These are phyloP conservation scores for Drosophila ambigua DNA, from an alignment of 1,140 invertebrate species.

Conservation along the genomic window DNA sequence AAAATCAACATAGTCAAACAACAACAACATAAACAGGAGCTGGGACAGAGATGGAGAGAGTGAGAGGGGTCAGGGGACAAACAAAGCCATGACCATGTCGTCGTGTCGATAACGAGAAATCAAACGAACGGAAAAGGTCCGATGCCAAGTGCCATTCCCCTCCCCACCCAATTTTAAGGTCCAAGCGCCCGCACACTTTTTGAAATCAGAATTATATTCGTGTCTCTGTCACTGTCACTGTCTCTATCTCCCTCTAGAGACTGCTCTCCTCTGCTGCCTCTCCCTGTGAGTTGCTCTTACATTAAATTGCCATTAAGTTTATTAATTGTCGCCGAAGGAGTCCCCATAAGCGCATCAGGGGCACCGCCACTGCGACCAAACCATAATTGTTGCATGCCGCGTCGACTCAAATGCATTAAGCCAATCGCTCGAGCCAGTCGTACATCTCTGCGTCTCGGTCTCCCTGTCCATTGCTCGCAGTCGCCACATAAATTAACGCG, in stretches of 20 bases:
- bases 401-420: conserved; percentile 69
- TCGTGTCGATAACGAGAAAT: conserved; percentile 62
- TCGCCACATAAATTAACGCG: conserved; percentile 81
- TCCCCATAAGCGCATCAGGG: conserved; percentile 51
- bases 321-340: conserved; percentile 76
- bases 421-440: conserved; percentile 30
- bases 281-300: conserved; percentile 43
- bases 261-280: background rate
- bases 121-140: conserved; percentile 15
- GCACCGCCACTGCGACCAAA: conserved; percentile 8
- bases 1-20: conserved; percentile 69
- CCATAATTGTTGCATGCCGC: conserved; percentile 60
- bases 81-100: conserved; percentile 74
- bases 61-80: conserved; percentile 31
- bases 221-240: conserved; percentile 7
- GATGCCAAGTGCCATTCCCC: too few species aligned
- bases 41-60: background rate
- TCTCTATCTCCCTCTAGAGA: conserved; percentile 3
- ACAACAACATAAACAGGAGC: conserved; percentile 29
- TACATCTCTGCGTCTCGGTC: conserved; percentile 1
- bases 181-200: background rate
- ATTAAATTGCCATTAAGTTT: conserved; percentile 82
- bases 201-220: background rate
- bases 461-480: conserved; percentile 43
- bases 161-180: background rate